A percentile compares a stretch with the other conserved stretches of the same genome.
Conservation (phyloP, 2,797 vertebrate species). For the Tapera naevia region DNA sequence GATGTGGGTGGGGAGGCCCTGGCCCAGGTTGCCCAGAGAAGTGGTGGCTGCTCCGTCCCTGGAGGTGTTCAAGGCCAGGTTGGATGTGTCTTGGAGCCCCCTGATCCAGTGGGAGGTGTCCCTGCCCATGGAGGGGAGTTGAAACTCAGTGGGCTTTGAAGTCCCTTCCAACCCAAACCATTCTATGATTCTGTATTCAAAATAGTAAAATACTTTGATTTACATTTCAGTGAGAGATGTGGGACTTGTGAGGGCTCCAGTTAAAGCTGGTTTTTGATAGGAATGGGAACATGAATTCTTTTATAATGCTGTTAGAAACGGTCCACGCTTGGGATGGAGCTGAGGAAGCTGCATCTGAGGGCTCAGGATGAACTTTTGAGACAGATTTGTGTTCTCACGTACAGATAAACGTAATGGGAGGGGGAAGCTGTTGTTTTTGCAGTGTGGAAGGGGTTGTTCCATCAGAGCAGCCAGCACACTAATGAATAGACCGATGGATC, state of each 20-base stretch:
- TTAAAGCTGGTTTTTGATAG: background rate
- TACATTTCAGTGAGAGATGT: background rate
- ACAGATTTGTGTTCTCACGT: background rate
- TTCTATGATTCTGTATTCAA: background rate
- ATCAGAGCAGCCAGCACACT: background rate
- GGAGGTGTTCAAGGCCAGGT: too few relatives aligned
- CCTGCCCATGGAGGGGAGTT: too few relatives aligned
- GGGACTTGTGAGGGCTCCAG: background rate
- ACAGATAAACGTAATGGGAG: rapidly evolving
- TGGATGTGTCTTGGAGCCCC: too few relatives aligned
- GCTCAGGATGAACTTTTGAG: background rate
- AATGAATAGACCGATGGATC: slow-evolving; percentile 2
- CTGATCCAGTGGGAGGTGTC: too few relatives aligned
- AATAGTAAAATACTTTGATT: background rate
- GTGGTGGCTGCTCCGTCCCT: too few relatives aligned
- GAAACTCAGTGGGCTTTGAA: too few relatives aligned
- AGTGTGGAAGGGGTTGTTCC: background rate
- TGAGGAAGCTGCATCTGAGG: background rate
- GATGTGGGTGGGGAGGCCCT: too few relatives aligned
- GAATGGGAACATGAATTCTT: background rate
- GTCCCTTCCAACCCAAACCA: too few relatives aligned
- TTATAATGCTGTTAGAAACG: background rate
- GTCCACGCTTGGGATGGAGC: background rate
- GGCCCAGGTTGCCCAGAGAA: too few relatives aligned
- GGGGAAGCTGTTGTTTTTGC: background rate